Evolutionary conservation across 2,113 vertebrate species (phyloP), one percentile per base, ranked within the genome.

Genomic region (Callionymus lyra): DNA sequence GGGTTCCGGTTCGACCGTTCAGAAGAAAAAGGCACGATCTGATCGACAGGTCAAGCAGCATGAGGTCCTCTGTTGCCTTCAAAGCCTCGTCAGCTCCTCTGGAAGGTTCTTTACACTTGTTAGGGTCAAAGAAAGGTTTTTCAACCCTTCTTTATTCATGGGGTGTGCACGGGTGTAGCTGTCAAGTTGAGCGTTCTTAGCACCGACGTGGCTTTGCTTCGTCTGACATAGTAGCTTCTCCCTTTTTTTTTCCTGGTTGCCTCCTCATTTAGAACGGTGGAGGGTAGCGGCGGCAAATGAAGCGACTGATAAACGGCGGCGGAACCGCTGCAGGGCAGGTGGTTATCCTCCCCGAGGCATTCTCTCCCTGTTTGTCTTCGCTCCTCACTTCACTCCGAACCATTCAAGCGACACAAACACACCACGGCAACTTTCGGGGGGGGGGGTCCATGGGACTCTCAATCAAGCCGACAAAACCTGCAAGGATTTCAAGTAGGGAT

Each of bases 391-490:
- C 41, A 27, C 31, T 40, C 34, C 31, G 6, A 38, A 17, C 40
- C 47, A 56, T 39, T 38, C 46, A 53, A 47, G 49, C 34, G 40
- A 59, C 62, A 68, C 41, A 19, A 50, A 53, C 34, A 37, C 12
- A 27, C 31, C 35, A 51, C 68, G 57, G 59, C 39, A 70, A 62
- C 40, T 60, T 37, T 67, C n/a, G n/a, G n/a, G n/a, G n/a, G n/a
- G n/a, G n/a, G n/a, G 55, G 44, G 46, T 71, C 73, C 59, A 41
- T 47, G 56, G 50, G 42, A 63, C 61, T 64, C 55, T 70, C 53
- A 79, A 69, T 70, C 69, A 74, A 51, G 56, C 53, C 2, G 53
- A 70, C 69, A 66, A 59, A 47, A 77, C 72, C 74, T 76, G 76
- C 64, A 63, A 69, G 64, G 71, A 70, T 75, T 60, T 57, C 50